Conservation (phyloP, 2,797 vertebrate genomes). For the Anas bernieri region DNA sequence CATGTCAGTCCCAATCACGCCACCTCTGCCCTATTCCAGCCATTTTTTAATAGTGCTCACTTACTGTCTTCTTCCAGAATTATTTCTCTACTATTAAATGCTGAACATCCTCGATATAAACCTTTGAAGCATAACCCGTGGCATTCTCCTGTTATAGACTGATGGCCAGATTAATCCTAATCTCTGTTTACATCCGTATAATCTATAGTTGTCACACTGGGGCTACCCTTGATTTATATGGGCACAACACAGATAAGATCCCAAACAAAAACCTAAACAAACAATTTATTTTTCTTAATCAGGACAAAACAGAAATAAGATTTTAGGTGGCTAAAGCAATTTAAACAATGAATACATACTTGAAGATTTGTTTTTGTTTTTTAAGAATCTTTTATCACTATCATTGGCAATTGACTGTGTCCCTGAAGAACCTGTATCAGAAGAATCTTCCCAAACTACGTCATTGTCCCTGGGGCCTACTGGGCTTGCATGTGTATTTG, state of each 20-base stretch:
- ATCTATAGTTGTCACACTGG: not conserved
- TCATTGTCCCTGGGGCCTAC: not conserved
- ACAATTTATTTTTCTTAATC: not conserved
- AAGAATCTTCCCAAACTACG: not conserved
- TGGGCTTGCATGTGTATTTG: not conserved
- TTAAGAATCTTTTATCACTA: not conserved
- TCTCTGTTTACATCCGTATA: not conserved
- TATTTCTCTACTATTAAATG: not conserved
- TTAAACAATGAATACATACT: not conserved
- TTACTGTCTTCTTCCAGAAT: not conserved
- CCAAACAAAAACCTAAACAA: not conserved
- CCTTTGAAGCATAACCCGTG: not conserved
- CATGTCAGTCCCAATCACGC: not conserved
- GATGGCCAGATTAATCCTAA: not conserved
- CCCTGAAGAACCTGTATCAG: not conserved
- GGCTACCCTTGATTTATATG: slow-evolving; percentile 4
- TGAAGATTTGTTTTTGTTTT: not conserved
- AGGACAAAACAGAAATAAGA: not conserved
- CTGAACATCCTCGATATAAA: not conserved
- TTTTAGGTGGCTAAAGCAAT: not conserved
- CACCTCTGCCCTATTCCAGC: not conserved
- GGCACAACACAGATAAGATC: not conserved
- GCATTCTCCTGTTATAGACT: not conserved
- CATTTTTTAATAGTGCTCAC: not conserved
- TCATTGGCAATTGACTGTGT: not conserved